phyloP scores from a whole-genome alignment of 2,797 vertebrate species.

The Oreortyx pictus region DNA sequence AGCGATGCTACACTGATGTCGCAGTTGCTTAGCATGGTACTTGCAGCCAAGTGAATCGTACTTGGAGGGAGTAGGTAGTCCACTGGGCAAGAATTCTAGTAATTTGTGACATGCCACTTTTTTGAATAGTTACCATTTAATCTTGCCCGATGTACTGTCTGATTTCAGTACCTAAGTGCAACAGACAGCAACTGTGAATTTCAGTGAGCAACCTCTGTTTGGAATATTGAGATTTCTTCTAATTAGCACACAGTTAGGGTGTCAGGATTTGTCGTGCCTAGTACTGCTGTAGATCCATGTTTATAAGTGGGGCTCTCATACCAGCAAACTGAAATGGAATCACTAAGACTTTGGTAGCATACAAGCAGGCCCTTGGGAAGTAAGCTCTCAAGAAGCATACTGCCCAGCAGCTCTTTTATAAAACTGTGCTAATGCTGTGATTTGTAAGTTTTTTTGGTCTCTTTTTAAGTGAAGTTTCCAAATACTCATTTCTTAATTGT shows the following conservation, averaged over 20 bases:
- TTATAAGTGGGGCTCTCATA: neutral
- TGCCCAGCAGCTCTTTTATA: neutral
- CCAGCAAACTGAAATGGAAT: neutral
- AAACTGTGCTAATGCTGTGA: neutral
- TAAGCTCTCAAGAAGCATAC: neutral
- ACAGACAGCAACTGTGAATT: neutral
- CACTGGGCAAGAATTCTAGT: neutral
- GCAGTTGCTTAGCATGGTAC: neutral
- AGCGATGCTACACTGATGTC: neutral
- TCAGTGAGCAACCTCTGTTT: neutral
- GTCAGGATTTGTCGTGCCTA: neutral
- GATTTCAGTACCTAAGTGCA: neutral
- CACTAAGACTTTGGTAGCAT: neutral
- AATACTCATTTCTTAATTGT: neutral
- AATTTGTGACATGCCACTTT: neutral
- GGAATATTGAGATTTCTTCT: neutral
- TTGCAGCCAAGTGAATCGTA: neutral
- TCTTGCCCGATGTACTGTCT: neutral
- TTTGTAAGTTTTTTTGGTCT: neutral
- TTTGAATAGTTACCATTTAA: neutral
- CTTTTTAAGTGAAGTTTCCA: neutral
- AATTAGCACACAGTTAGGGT: neutral
- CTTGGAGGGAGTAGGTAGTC: neutral
- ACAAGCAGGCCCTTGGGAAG: neutral
- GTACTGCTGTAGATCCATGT: neutral